These are phyloP conservation scores for Lasiommata megera DNA, from an alignment of 2,888 invertebrate genomes.

Conservation along the genomic window DNA sequence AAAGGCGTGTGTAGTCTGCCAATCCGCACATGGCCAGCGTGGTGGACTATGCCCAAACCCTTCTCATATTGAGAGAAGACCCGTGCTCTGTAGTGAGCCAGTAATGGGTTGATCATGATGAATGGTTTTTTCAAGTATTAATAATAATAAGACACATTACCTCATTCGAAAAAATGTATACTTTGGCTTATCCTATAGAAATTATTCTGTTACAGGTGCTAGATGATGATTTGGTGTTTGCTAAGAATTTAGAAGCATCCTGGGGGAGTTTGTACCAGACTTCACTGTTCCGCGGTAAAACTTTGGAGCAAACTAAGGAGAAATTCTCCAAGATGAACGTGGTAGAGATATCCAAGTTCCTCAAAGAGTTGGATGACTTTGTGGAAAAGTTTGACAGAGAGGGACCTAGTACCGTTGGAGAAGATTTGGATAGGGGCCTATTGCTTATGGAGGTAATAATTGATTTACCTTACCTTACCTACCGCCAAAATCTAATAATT, in stretches of 20 bases:
- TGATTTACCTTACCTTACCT: not conserved
- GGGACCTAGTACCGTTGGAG: conserved; percentile 91
- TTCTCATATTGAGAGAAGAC: no score
- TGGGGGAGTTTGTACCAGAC: conserved; percentile 87
- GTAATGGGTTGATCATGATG: no score
- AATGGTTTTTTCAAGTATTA: no score
- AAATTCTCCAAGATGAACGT: conserved; percentile 92
- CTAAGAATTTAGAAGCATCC: conserved; percentile 83
- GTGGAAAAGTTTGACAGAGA: conserved; percentile 86
- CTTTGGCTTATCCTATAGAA: no score
- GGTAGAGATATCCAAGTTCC: conserved; percentile 86
- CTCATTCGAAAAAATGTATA: no score
- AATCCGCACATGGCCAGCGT: no score
- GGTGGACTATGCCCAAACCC: no score
- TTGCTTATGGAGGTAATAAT: conserved; percentile 84
- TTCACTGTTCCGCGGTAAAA: conserved; percentile 85
- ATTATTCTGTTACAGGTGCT: conserved; percentile 52
- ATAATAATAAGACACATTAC: no score
- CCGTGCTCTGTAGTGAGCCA: no score
- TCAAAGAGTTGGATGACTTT: conserved; percentile 83
- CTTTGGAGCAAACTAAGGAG: conserved; percentile 90
- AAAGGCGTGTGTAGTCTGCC: no score
- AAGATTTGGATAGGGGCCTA: conserved; percentile 88
- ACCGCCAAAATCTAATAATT: not conserved
- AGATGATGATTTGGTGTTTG: conserved; percentile 78